These are phyloP conservation scores for Euura saliciscinereae DNA, from an alignment of 1,140 invertebrate genomes.

Conservation along the genomic window DNA sequence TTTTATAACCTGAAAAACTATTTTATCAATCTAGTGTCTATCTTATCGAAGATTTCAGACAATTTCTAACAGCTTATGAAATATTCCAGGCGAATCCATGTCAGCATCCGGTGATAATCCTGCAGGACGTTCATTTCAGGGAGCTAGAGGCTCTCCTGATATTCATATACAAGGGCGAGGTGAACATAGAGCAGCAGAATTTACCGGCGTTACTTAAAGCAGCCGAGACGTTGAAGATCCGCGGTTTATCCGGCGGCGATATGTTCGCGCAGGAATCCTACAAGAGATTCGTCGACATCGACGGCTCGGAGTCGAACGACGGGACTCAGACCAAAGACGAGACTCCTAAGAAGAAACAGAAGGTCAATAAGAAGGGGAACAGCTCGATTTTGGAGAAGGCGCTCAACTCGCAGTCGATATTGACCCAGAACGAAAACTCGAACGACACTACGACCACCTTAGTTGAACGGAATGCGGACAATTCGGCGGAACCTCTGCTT, in stretches of 20 bases:
- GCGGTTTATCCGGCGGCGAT: constrained; percentile 64
- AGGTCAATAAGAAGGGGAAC: constrained; percentile 34
- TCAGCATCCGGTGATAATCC: constrained; percentile 71
- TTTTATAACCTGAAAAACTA: too few species aligned
- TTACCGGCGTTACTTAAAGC: constrained; percentile 67
- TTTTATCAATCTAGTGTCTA: too few species aligned
- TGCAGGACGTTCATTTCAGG: constrained; percentile 68
- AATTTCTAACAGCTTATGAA: constrained; percentile 43
- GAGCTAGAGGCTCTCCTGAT: constrained; percentile 66
- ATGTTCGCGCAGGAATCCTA: constrained; percentile 52
- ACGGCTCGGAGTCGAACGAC: constrained; percentile 37
- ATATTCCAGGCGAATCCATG: constrained; percentile 67
- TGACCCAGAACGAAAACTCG: constrained; percentile 28
- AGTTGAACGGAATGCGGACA: constrained; percentile 43
- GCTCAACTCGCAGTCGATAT: constrained; percentile 37
- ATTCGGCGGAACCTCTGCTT: constrained; percentile 41
- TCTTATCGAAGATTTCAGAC: too few species aligned
- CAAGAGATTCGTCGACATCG: constrained; percentile 44
- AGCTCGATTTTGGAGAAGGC: constrained; percentile 50
- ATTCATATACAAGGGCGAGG: constrained; percentile 73
- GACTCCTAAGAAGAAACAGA: constrained; percentile 46
- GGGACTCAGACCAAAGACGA: constrained; percentile 28
- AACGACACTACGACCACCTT: constrained; percentile 24
- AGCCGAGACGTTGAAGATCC: constrained; percentile 68
- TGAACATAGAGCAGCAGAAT: constrained; percentile 71